Evolutionary conservation across 2,888 invertebrate species (phyloP), one percentile per base, ranked within the genome.

Genomic region (Folsomia candida): DNA sequence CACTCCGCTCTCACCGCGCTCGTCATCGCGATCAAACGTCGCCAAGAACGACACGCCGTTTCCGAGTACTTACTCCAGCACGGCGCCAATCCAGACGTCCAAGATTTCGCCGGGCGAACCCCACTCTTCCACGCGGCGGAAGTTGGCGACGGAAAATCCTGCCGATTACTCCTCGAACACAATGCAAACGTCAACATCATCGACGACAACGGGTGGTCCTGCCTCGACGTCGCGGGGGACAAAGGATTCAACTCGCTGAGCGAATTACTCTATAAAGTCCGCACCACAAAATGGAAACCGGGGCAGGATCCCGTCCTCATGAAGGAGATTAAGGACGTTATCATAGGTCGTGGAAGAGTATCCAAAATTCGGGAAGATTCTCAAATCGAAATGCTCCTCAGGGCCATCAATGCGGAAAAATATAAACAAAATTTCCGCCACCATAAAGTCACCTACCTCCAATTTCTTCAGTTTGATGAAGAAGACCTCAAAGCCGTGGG

Each of bases 391-490:
- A n/a, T 65, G 9, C 22, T 73, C 2, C 63, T 77, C 1, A 11
- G 24, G 20, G 61, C 70, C 1, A 58, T 69, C 0, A 69, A 72
- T n/a, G 69, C 70, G 24, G 6, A 14, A 20, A 69, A 67, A 54
- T 71, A 72, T 58, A 47, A 70, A 1, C 62, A 65, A 4, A 67
- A 58, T 22, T 75, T 77, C 59, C 58, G 66, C 11, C 68, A 65
- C 24, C 71, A 73, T 24, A 51, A 65, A 28, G 68, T 75, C 26
- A 65, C 65, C 18, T 67, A 70, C 24, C 28, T 54, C 9, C 63
- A 72, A 11, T 72, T 77, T 57, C 29, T 77, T 3, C 51, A 26
- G 9, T n/a, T 77, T 29, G 65, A 67, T 29, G 69, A 77, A 22
- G 69, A 71, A 0, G 60, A 72, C 11, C 51, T 77, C 18, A 67